Conservation (phyloP, 2,888 invertebrate species). For the Adelphocoris suturalis region DNA sequence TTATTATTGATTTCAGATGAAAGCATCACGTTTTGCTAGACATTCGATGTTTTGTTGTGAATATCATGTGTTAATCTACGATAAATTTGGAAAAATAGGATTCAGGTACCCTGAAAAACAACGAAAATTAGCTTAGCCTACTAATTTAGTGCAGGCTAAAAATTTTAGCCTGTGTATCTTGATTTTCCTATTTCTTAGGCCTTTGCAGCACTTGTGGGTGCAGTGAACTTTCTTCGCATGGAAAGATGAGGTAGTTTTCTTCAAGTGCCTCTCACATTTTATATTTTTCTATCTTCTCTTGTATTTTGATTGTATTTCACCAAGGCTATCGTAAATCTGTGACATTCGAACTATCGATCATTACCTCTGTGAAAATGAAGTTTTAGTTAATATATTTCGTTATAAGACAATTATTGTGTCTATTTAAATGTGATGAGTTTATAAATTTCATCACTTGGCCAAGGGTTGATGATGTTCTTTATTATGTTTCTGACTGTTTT, state of each 20-base stretch:
- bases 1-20: not conserved
- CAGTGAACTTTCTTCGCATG: not conserved
- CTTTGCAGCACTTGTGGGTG: not conserved
- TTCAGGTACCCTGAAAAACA: not conserved
- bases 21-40: not conserved
- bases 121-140: not conserved
- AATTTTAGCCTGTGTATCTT: not conserved
- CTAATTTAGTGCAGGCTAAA: too few species aligned
- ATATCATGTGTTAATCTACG: too few species aligned
- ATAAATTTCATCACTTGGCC: not conserved
- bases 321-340: not conserved
- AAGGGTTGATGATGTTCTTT: not conserved
- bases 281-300: slow-evolving; percentile 1
- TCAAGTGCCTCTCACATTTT: slow-evolving; percentile 22
- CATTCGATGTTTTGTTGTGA: not conserved
- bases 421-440: not conserved
- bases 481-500: too few species aligned
- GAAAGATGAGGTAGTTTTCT: slow-evolving; percentile 21
- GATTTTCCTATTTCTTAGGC: not conserved
- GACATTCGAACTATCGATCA: not conserved
- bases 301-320: not conserved
- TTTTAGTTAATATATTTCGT: not conserved
- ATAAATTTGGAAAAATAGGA: not conserved
- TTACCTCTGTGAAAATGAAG: not conserved
- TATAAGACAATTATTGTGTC: not conserved